These are phyloP conservation scores for Leucopternis melanops DNA, from an alignment of 2,113 vertebrate genomes.

Conservation along the genomic window DNA sequence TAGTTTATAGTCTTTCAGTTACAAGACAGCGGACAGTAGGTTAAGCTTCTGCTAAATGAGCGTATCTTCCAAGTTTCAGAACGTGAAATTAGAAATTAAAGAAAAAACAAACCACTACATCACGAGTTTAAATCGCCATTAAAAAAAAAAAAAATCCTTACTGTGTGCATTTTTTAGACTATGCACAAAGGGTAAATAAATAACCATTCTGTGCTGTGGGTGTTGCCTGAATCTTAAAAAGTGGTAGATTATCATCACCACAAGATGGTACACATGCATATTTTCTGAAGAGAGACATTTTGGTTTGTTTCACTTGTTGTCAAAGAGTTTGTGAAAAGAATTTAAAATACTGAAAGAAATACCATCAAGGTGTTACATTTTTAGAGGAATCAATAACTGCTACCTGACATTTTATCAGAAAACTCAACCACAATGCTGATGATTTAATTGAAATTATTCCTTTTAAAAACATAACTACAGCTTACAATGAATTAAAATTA, in stretches of 20 bases:
- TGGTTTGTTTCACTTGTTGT: neutral
- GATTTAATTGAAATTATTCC: neutral
- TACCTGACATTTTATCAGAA: neutral
- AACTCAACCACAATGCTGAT: neutral
- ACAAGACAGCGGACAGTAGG: neutral
- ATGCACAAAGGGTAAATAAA: neutral
- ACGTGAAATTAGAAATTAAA: neutral
- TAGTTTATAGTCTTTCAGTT: neutral
- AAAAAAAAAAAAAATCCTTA: neutral
- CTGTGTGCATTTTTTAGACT: neutral
- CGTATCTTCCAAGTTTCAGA: neutral
- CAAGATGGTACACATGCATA: neutral
- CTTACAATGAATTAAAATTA: neutral
- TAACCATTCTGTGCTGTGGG: neutral
- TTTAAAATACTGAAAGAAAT: neutral
- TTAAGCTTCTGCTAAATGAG: neutral
- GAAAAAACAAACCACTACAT: neutral
- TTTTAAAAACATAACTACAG: neutral
- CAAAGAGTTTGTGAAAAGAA: neutral
- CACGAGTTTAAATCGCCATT: neutral
- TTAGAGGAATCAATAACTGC: neutral
- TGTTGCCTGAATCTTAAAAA: neutral
- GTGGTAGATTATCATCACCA: neutral
- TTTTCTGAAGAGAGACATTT: neutral
- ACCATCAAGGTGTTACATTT: neutral